Evolutionary conservation across 2,797 vertebrate genomes (phyloP), one percentile per base, ranked within the genome.

Genomic region (Lindbergichthys nudifrons): DNA sequence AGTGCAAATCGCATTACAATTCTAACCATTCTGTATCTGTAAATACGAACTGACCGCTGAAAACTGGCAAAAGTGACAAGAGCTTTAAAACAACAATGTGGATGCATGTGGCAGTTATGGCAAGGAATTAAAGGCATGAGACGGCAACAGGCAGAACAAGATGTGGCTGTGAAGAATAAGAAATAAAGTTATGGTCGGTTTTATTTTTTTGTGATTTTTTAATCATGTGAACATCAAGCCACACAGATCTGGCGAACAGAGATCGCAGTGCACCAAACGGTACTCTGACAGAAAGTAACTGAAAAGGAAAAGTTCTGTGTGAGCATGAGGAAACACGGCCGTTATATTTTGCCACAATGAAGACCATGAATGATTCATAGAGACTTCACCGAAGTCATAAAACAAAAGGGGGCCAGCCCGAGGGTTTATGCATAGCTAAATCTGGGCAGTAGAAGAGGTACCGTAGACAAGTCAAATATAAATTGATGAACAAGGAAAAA

Each of bases 331-430:
- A 42, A 70, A 77, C 39, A 57, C 19, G 52, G 53, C n/a, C 2
- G 4, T 52, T 26, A 42, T 18, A 15, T 70, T 45, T 42, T 53
- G 52, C 57, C 48, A 71, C 30, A 65, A n/a, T 30, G 50, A 72
- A 21, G 53, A 77, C 18, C 7, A 65, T 11, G 48, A 79, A 62
- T 43, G 63, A 79, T 26, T 53, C 60, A 83, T 39, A 68, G 57
- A 79, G 86, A 94, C 93, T 94, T 95, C 94, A 94, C 67, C 89
- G 91, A 95, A 95, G 93, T 87, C 92, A 92, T 90, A 92, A 91
- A 88, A 84, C 62, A 80, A 88, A 88, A 86, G 60, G 70, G 66
- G 88, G 77, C 75, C 80, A 74, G 81, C 84, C 59, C 50, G 75
- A 81, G 53, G 57, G 90, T 65, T 77, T 76, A 79, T 86, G 84